Conservation (phyloP, 2,888 invertebrate species). For the Xylophagus ater region DNA sequence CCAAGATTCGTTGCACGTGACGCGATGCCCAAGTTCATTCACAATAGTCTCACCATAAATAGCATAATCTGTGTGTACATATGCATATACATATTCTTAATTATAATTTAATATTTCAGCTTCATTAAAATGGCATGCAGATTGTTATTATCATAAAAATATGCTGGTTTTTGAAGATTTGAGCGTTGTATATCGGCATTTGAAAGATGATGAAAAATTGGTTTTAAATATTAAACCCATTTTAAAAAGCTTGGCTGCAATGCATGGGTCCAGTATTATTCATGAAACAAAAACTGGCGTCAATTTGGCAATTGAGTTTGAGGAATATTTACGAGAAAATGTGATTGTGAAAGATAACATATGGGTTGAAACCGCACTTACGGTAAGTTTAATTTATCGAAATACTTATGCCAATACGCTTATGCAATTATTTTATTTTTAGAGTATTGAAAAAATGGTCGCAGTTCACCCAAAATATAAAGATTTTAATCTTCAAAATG, state of each 20-base stretch:
- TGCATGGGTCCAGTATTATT: slow-evolving; percentile 33
- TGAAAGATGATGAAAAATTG: slow-evolving; percentile 5
- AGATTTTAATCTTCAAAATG: slow-evolving; percentile 2
- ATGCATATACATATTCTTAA: too few species aligned
- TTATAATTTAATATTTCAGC: too few species aligned
- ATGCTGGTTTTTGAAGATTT: slow-evolving; percentile 14
- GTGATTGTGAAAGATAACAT: neutral
- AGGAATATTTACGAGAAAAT: neutral
- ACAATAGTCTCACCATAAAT: too few species aligned
- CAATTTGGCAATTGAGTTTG: slow-evolving; percentile 9
- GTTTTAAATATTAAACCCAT: slow-evolving; percentile 23
- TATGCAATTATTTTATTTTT: neutral
- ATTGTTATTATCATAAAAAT: slow-evolving; percentile 10
- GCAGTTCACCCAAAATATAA: slow-evolving; percentile 4
- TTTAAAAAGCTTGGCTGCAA: slow-evolving; percentile 28
- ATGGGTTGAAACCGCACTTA: slow-evolving; percentile 9
- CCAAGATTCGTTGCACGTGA: too few species aligned
- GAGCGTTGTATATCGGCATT: slow-evolving; percentile 2
- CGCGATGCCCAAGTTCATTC: too few species aligned
- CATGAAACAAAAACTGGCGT: slow-evolving; percentile 23
- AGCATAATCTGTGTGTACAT: too few species aligned
- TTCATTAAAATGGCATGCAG: slow-evolving; percentile 11
- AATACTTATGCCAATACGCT: neutral
- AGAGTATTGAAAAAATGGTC: slow-evolving; percentile 1
- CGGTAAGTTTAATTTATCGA: slow-evolving; percentile 4